Base-by-base conservation (phyloP, 1,140 invertebrate species). In the Chironomus striatipennis region DNA sequence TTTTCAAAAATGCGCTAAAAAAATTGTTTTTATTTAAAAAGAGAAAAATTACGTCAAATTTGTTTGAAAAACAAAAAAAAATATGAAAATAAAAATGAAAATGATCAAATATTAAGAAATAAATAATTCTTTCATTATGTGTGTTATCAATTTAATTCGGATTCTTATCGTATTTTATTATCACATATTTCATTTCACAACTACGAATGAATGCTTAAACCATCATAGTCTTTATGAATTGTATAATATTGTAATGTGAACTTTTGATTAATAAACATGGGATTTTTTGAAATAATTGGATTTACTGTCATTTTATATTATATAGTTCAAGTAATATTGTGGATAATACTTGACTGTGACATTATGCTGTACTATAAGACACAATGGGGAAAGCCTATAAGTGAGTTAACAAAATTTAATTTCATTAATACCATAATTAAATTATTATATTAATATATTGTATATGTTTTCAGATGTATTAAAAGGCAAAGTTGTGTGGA, bases 401-500 rank as follows among this genome's bases (percentile, higher is more conserved):
- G 87, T 88, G 84, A 84, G 81, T 79, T 24, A 20, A 73, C 74
- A 72, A 42, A 10, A 65, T 43, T 17, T 1, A 20, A 73, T 34
- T 34, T 34, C 1, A 34, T 34, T 34, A 34, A 57, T 1, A n/a
- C n/a, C n/a, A n/a, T n/a, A n/a, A n/a, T n/a, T n/a, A n/a, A n/a
- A n/a, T n/a, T n/a, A 12, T 57, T 57, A 12, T 57, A 57, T 57
- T 57, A 12, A n/a, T n/a, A 15, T 1, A 57, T n/a, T 12, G 15
- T 57, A 57, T n/a, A n/a, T 57, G 24, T 43, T 79, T 79, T 24
- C 75, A 89, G 87, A 84, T 75, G 78, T 82, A n/a, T 80, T 94
- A 67, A 83, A 85, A 76, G 89, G 87, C 0, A 90, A 94, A 83
- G 92, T 95, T 7, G 88, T 94, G 1, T 96, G 94, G 91, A 91